Conservation (phyloP, 1,140 invertebrate species). For the Drosophila seguyi region DNA sequence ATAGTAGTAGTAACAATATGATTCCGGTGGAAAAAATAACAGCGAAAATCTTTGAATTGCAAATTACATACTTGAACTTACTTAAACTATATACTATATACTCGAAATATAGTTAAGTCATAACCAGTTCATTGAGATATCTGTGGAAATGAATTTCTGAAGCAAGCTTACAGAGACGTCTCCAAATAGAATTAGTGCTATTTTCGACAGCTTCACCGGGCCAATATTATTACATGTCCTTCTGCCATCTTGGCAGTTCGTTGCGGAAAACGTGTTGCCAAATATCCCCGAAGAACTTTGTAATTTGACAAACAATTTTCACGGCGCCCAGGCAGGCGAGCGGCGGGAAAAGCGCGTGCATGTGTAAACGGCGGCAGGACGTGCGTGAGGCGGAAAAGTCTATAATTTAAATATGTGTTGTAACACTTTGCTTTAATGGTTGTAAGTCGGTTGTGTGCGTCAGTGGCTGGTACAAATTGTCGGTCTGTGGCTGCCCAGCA, state of each 20-base stretch:
- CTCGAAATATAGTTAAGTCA: neutral
- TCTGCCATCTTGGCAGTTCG: slow-evolving; percentile 1
- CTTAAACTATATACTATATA: neutral
- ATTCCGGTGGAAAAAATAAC: neutral
- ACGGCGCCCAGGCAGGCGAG: slow-evolving; percentile 21
- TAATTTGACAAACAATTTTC: slow-evolving; percentile 44
- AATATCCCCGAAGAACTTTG: slow-evolving; percentile 32
- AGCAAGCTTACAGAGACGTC: neutral
- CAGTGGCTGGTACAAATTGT: slow-evolving; percentile 37
- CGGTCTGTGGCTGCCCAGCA: slow-evolving; percentile 22
- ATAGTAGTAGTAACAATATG: neutral
- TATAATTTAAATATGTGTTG: slow-evolving; percentile 63
- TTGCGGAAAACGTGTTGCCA: slow-evolving; percentile 14
- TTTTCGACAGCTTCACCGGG: neutral
- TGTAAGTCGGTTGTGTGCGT: slow-evolving; percentile 33
- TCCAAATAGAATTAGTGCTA: neutral
- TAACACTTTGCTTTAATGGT: slow-evolving; percentile 62
- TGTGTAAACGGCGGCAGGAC: slow-evolving; percentile 16
- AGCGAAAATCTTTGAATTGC: neutral
- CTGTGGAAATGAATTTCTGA: neutral
- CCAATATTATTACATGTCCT: slow-evolving; percentile 5
- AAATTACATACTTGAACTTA: neutral
- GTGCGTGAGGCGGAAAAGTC: slow-evolving; percentile 47
- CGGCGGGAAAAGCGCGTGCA: slow-evolving; percentile 41
- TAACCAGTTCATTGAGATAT: neutral